Evolutionary conservation across 2,113 vertebrate genomes (phyloP).

Genomic region (Planiliza haematocheilus): DNA sequence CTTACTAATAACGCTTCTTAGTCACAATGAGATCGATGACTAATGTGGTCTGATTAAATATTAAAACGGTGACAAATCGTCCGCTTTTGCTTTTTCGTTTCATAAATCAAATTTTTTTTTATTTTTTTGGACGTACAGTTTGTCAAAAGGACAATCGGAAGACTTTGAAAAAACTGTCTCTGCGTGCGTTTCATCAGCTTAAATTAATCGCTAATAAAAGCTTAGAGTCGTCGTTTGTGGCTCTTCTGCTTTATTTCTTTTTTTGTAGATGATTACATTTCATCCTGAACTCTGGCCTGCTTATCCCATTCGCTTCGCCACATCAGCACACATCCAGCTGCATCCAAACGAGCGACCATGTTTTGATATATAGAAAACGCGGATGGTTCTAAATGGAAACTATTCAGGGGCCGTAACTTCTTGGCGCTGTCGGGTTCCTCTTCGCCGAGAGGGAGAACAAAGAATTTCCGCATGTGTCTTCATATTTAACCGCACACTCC

Average conservation of each 20-base stretch:
- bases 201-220: neutral
- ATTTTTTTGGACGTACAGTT: neutral
- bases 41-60: slow-evolving; percentile 1
- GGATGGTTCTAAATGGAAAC: slow-evolving; percentile 36
- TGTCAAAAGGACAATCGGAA: neutral
- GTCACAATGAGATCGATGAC: neutral
- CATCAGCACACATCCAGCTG: slow-evolving; percentile 48
- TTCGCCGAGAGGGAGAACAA: slow-evolving; percentile 27
- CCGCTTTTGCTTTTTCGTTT: neutral
- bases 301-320: slow-evolving; percentile 30
- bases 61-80: neutral
- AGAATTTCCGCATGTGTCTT: slow-evolving; percentile 42
- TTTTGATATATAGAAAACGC: slow-evolving; percentile 43
- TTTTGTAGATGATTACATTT: neutral
- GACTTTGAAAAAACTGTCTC: neutral
- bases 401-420: slow-evolving; percentile 28
- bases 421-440: slow-evolving; percentile 21
- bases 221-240: neutral
- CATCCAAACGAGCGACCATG: slow-evolving; percentile 29
- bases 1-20: neutral
- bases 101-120: neutral
- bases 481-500: slow-evolving; percentile 36
- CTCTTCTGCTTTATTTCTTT: neutral
- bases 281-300: neutral
- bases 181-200: neutral